phyloP scores from a whole-genome alignment of 2,113 vertebrate genomes.

The Trematocara variabile region DNA sequence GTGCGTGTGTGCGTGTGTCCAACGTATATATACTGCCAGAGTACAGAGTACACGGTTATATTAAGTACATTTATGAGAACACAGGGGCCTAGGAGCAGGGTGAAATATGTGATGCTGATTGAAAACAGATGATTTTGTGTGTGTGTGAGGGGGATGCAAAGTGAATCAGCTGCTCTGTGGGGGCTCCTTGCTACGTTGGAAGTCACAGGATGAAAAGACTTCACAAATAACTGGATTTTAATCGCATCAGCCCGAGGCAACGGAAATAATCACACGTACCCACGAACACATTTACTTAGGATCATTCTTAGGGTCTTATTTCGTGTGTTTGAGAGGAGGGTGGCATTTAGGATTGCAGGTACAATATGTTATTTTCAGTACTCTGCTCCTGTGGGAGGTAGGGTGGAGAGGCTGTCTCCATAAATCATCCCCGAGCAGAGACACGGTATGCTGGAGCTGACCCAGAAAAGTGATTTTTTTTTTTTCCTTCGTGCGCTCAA shows the following conservation, averaged over 20 bases:
- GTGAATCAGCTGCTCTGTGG: constrained; percentile 1
- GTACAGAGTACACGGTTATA: not conserved
- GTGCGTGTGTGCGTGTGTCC: not conserved
- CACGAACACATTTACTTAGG: not conserved
- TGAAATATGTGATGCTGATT: constrained; percentile 16
- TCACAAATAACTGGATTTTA: constrained; percentile 24
- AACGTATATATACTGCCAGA: not conserved
- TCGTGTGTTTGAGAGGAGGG: not conserved
- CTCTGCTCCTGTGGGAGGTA: not conserved
- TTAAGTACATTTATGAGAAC: not conserved
- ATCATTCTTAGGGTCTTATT: not conserved
- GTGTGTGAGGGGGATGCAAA: not conserved
- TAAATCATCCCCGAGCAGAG: constrained; percentile 47
- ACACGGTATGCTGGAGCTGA: constrained; percentile 34
- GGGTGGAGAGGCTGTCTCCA: constrained; percentile 7
- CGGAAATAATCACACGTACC: not conserved
- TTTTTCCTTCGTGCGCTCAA: constrained; percentile 23
- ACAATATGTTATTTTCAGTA: constrained; percentile 25
- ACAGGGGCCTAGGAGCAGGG: not conserved
- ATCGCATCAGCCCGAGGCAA: not conserved
- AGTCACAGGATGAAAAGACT: constrained; percentile 22
- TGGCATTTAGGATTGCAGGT: constrained; percentile 46
- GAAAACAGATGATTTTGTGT: constrained; percentile 5
- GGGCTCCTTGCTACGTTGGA: constrained; percentile 2
- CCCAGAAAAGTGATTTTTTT: constrained; percentile 51